A percentile compares a stretch with the other conserved stretches of the same genome.
phyloP scores from a whole-genome alignment of 1,140 invertebrate species.

The Semibalanus balanoides region DNA sequence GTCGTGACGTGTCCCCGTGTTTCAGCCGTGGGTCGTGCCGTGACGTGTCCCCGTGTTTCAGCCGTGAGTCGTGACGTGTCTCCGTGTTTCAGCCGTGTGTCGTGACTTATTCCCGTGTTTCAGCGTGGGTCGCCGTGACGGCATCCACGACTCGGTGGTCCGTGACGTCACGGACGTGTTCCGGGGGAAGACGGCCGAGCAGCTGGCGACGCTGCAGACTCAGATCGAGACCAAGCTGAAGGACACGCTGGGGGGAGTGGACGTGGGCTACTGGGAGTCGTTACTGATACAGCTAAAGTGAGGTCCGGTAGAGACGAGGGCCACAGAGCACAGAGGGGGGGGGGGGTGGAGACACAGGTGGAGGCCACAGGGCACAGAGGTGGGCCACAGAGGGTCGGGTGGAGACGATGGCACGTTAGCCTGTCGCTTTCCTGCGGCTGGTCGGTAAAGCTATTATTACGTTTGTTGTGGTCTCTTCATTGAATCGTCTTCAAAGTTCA shows the following conservation, averaged over 20 bases:
- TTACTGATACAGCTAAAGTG: conserved; percentile 76
- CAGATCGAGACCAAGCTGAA: conserved; percentile 81
- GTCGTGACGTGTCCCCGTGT: too few species aligned
- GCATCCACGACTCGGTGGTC: conserved; percentile 83
- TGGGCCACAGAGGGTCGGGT: too few species aligned
- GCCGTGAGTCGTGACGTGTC: conserved; percentile 33
- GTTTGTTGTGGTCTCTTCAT: too few species aligned
- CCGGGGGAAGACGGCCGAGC: conserved; percentile 70
- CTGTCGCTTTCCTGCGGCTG: too few species aligned
- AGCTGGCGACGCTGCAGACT: conserved; percentile 63
- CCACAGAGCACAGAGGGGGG: too few species aligned
- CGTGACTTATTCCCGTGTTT: neutral
- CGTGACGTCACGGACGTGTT: conserved; percentile 80
- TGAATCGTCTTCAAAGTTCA: too few species aligned
- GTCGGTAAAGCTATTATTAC: too few species aligned
- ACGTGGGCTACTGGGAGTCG: conserved; percentile 96
- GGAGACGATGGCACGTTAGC: too few species aligned
- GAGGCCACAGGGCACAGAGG: too few species aligned
- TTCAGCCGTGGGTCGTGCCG: too few species aligned
- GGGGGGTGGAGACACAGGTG: too few species aligned
- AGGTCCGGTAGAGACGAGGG: neutral
- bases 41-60: too few species aligned
- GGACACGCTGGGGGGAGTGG: conserved; percentile 70
- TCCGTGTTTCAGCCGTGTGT: neutral
- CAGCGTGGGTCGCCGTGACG: conserved; percentile 61